Base-by-base conservation (phyloP, 2,113 vertebrate genomes). In the Fregata magnificens region DNA sequence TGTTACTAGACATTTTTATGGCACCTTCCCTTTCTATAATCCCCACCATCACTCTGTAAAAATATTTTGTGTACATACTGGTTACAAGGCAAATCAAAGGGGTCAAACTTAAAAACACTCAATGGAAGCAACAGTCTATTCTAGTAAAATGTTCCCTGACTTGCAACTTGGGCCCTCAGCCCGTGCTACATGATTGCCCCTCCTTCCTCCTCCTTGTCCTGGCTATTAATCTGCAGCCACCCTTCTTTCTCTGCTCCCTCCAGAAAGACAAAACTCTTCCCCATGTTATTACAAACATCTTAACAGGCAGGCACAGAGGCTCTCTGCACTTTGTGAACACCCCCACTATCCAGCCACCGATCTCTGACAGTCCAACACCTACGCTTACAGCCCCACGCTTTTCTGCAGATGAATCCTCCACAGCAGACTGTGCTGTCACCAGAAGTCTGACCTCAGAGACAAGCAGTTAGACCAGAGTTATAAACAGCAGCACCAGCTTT, bases 311-410 rank as follows among this genome's bases (percentile, higher is more conserved):
- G 38, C 40, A 61, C 2, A 4, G 14, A 81, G 63, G 40, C 17
- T 56, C 18, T 70, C 47, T 12, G 71, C 25, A 6, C 45, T 34
- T 25, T 22, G 42, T 22, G 45, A 79, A 61, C 38, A 19, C 2
- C 1, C 28, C 20, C 16, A 1, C 14, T 19, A 18, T 28, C 42
- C 74, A 49, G 32, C 47, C 50, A 34, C 42, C 3, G 1, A 11
- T 52, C 74, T 29, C 38, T 24, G 20, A 32, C 44, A 79, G 45
- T 8, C 65, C 73, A 25, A 40, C 65, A 29, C 49, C 85, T 26
- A 34, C 2, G 0, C 16, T 26, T 17, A 6, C 78, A 63, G 80
- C 65, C 67, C 71, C 22, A 8, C 0, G 2, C 63, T 3, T 11
- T 58, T 59, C 21, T 67, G 74, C 47, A 18, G n/a, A 44, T 20